These are phyloP conservation scores for Erethizon dorsatum DNA, from an alignment of 2,797 vertebrate genomes.

Conservation along the genomic window DNA sequence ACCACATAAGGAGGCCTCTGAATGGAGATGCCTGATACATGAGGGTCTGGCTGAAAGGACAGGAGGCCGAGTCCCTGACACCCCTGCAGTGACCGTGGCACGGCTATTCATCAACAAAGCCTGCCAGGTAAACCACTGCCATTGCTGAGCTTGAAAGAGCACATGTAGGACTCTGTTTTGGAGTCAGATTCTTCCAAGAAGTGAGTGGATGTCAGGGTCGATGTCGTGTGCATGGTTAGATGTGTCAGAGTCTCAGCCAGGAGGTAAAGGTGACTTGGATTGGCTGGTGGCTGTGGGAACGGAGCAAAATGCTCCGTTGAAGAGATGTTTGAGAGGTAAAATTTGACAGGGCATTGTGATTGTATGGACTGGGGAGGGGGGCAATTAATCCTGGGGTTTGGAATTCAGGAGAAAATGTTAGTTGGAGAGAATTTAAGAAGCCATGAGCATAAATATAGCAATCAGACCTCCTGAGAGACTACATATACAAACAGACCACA, in stretches of 20 bases:
- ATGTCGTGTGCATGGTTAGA: neutral
- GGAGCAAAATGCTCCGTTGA: neutral
- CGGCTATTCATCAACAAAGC: neutral
- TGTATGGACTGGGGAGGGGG: neutral
- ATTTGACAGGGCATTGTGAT: neutral
- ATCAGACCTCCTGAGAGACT: neutral
- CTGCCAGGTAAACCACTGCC: neutral
- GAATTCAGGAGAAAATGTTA: neutral
- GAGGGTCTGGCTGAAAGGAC: too few relatives aligned
- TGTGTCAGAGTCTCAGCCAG: neutral
- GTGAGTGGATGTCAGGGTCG: neutral
- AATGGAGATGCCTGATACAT: neutral
- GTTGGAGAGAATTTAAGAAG: neutral
- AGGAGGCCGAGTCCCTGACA: neutral
- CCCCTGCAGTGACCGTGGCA: accelerated
- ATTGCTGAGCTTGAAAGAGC: neutral
- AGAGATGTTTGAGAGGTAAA: neutral
- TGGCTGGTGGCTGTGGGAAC: neutral
- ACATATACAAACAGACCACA: too few relatives aligned
- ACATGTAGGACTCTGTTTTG: neutral
- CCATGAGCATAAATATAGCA: neutral
- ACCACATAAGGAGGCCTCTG: neutral
- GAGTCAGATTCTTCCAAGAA: neutral
- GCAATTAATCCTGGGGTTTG: neutral
- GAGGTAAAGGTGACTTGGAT: neutral